A percentile compares a stretch with the other conserved stretches of the same genome.
These are phyloP conservation scores for Eretmochelys imbricata DNA, from an alignment of 2,113 vertebrate genomes.

Conservation along the genomic window DNA sequence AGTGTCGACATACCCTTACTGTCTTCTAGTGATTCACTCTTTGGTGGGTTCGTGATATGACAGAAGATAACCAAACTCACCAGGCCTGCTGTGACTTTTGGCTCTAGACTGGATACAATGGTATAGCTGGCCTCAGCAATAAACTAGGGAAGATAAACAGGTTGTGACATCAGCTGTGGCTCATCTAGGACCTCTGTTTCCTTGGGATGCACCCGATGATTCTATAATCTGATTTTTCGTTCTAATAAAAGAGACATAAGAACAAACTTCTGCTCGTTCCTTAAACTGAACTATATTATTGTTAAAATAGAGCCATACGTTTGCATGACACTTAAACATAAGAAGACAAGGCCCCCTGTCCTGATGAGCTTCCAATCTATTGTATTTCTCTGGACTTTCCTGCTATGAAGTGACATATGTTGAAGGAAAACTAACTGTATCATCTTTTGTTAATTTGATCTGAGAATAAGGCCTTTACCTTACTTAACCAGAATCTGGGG, in stretches of 20 bases:
- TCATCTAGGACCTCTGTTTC: not conserved
- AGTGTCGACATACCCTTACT: not conserved
- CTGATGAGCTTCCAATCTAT: not conserved
- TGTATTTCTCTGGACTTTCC: constrained; percentile 7
- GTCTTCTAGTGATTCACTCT: not conserved
- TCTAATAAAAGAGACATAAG: not conserved
- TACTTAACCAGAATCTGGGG: not conserved
- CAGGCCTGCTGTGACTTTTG: not conserved
- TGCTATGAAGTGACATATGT: not conserved
- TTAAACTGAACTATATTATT: not conserved
- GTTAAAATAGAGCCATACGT: not conserved
- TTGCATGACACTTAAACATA: not conserved
- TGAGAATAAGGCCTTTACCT: constrained; percentile 15
- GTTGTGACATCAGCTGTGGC: not conserved
- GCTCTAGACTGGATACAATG: not conserved
- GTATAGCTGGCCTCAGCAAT: not conserved
- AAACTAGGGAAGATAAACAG: not conserved
- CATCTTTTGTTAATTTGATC: constrained; percentile 8
- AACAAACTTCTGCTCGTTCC: not conserved
- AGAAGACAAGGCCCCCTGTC: not conserved
- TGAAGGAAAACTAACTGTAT: constrained; percentile 11
- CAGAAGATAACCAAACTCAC: not conserved
- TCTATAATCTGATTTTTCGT: not conserved
- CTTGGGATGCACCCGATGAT: not conserved
- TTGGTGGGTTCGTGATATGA: not conserved